Percentiles rank a stretch among this genome's conserved stretches.
Conservation (phyloP, 1,140 invertebrate genomes). For the Drosophila eugracilis region DNA sequence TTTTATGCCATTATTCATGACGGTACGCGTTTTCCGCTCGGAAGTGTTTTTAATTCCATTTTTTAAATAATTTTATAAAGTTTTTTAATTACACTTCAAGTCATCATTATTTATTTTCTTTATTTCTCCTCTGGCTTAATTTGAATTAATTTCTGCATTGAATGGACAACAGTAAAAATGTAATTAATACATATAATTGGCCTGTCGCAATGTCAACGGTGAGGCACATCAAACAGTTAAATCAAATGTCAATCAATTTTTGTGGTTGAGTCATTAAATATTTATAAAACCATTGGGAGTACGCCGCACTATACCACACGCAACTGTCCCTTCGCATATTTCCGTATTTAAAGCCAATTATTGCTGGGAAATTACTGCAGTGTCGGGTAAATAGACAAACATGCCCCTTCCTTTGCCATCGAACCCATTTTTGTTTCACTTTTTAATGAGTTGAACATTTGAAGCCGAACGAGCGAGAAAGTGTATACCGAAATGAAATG, state of each 20-base stretch:
- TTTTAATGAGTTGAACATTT: slow-evolving; percentile 70
- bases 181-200: slow-evolving; percentile 70
- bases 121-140: slow-evolving; percentile 34
- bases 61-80: slow-evolving; percentile 28
- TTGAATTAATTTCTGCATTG: slow-evolving; percentile 60
- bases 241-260: slow-evolving; percentile 69
- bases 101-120: slow-evolving; percentile 24
- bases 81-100: slow-evolving; percentile 52
- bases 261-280: slow-evolving; percentile 54
- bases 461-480: slow-evolving; percentile 19
- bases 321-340: slow-evolving; percentile 18
- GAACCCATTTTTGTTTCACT: slow-evolving; percentile 37
- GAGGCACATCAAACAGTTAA: slow-evolving; percentile 22
- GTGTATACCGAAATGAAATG: slow-evolving; percentile 16
- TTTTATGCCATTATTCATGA: slow-evolving; percentile 5
- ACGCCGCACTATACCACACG: slow-evolving; percentile 16
- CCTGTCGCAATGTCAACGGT: slow-evolving; percentile 22
- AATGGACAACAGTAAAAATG: slow-evolving; percentile 43
- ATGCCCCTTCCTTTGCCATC: background rate
- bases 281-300: slow-evolving; percentile 29
- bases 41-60: slow-evolving; percentile 11
- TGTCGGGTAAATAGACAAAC: slow-evolving; percentile 38
- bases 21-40: background rate
- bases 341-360: slow-evolving; percentile 25
- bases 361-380: slow-evolving; percentile 27